Conservation (phyloP, 2,113 vertebrate genomes). For the Rhinoptilus africanus region DNA sequence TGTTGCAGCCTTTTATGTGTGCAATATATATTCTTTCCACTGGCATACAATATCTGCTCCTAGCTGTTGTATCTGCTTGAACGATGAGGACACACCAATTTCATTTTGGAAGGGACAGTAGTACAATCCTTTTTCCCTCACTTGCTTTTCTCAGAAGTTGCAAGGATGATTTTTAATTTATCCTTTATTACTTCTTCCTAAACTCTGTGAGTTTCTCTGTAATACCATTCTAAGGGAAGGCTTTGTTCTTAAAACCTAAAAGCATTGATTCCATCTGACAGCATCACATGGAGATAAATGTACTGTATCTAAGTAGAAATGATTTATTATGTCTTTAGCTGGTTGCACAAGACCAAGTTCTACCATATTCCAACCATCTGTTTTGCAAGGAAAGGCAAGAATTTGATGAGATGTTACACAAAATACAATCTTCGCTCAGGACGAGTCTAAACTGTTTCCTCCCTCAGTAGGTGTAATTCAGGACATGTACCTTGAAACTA, state of each 20-base stretch:
- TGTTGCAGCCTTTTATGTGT: slow-evolving; percentile 67
- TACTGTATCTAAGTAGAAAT: slow-evolving; percentile 31
- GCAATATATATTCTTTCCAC: slow-evolving; percentile 69
- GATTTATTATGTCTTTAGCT: slow-evolving; percentile 26
- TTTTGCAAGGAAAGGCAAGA: slow-evolving; percentile 9
- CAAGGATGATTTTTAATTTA: slow-evolving; percentile 47
- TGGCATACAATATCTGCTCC: slow-evolving; percentile 65
- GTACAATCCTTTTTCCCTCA: slow-evolving; percentile 22
- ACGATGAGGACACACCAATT: slow-evolving; percentile 57
- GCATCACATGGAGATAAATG: slow-evolving; percentile 39
- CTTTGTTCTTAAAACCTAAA: slow-evolving; percentile 41
- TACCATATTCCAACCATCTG: not conserved
- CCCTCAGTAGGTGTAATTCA: not conserved
- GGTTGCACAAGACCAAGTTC: slow-evolving; percentile 21
- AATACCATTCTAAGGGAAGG: not conserved
- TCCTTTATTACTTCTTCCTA: slow-evolving; percentile 57
- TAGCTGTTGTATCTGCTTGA: slow-evolving; percentile 63
- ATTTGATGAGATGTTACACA: slow-evolving; percentile 3
- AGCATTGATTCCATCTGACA: slow-evolving; percentile 31
- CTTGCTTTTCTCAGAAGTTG: slow-evolving; percentile 36
- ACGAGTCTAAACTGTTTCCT: not conserved
- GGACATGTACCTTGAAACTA: not conserved
- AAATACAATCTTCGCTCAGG: not conserved
- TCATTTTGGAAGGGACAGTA: slow-evolving; percentile 37
- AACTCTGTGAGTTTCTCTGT: slow-evolving; percentile 35